Base-by-base conservation (phyloP, 2,797 vertebrate species). In the Garrulus glandarius region DNA sequence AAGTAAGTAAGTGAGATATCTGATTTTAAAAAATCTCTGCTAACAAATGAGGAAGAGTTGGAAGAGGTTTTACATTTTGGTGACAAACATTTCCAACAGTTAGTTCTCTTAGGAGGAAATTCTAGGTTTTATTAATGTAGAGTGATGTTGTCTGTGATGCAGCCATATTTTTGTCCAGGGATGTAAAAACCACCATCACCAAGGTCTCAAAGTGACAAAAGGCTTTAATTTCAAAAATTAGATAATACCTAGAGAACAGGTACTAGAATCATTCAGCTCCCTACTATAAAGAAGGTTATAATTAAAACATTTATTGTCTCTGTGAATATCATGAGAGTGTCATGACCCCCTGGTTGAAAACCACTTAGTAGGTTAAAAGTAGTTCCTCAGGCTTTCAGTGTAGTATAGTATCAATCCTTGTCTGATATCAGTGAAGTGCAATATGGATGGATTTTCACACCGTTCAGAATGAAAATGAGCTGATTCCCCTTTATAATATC, bases 11-110 rank as follows among this genome's bases (percentile, higher is more conserved):
- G 20, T 53, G 34, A 84, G 18, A 53, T 13, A 75, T 1, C 1
- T 0, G 0, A 76, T 30, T 30, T 1, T 7, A 49, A 77, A 65
- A 65, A 36, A 55, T 1, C 12, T 50, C 44, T 74, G 43, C 24
- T 67, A 88, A 60, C 8, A 13, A 82, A 61, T 13, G 6, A 74
- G 8, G 15, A 57, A 76, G 53, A 49, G 34, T 19, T 86, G 46
- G 39, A 60, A 72, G 20, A 6, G 8, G 5, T 39, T 87, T 87
- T 65, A 37, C 10, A n/a, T 82, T 78, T 84, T 79, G 34, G 27
- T 56, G 34, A 74, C 20, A 67, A 86, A 39, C 6, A 50, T n/a
- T 64, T 89, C 36, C 57, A 93, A 39, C 12, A 37, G 44, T 30
- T 49, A 2, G 1, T 55, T 86, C 13, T 61, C 60, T 69, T 56